Evolutionary conservation across 2,113 vertebrate genomes (phyloP), one percentile per base, ranked within the genome.

Genomic region (Aramus guarauna): DNA sequence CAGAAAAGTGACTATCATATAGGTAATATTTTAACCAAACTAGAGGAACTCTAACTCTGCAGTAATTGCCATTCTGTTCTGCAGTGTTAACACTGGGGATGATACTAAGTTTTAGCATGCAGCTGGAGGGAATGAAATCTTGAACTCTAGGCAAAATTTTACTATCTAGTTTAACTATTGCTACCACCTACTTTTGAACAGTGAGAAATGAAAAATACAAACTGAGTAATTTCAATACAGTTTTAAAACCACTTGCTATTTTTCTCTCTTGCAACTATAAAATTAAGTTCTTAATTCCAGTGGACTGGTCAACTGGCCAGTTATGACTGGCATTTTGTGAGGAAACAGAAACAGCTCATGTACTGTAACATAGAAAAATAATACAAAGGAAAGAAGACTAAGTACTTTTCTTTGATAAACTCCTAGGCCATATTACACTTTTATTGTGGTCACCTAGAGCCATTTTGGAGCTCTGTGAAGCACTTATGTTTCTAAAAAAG

Each of bases 21-120:
- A 91, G 43, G 73, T 82, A 94, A 91, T 79, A 56, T 62, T 73
- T 96, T 79, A 93, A 91, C 41, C 45, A 93, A 92, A 87, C 30
- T 36, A 86, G 36, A 94, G 62, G n/a, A 95, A 48, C 50, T 97
- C 86, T 72, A 64, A 87, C 74, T 89, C 47, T 20, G 32, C 17
- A 67, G 32, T 21, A 82, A 37, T 8, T 78, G 37, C 19, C 14
- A 29, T 71, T 71, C 48, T 75, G 17, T 85, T 18, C 53, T 48
- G 14, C 34, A 36, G 6, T 48, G 12, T 64, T 87, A 75, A 36
- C 34, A 41, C 1, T 24, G 24, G 12, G 8, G 6, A 53, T 71
- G 36, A 60, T 20, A 60, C 4, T 24, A 66, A 60, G 19, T 29
- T 30, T 37, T 43, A 37, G 9, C 4, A 18, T 58, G 21, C 12